Base-by-base conservation (phyloP, 2,797 vertebrate species). In the Poecilia picta region DNA sequence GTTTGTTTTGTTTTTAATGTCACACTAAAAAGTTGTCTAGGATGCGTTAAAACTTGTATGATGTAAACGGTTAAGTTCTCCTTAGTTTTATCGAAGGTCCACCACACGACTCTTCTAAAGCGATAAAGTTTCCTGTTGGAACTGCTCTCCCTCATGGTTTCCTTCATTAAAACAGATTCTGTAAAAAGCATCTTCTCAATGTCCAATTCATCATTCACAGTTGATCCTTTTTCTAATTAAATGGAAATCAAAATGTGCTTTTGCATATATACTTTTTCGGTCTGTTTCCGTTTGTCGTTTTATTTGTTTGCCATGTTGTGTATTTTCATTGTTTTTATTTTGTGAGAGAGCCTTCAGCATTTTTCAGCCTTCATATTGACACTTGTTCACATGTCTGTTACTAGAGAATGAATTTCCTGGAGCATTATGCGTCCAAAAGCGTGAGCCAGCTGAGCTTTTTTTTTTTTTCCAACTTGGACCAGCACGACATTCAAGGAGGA, bases 221-320 rank as follows among this genome's bases (percentile, higher is more conserved):
- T 46, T 46, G 43, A 72, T 72, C 68, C 43, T 45, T 45, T 72
- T 72, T 72, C 68, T 46, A 46, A 45, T 71, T 43, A 71, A 28
- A 43, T 46, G 43, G n/a, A 18, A 46, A 72, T 72, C 68, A 12
- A 10, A 43, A 43, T 68, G 39, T 25, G 12, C 23, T 68, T 68
- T 41, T 41, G 20, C 64, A 41, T 11, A 5, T 5, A 25, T 4
- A 1, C 4, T 66, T 66, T 43, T 68, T 43, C 64, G 12, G 68
- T 45, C 41, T 45, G 41, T 71, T 45, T 43, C 68, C 25, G 5
- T 71, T 45, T 45, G 12, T 6, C 10, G 4, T 68, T n/a, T 2
- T 41, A 11, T 41, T 41, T 68, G 36, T 8, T 71, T 45, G 25
- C 13, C 43, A 16, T 72, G 25, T 46, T 72, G 5, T 28, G 16